Base-by-base conservation (phyloP, 2,113 vertebrate species). In the Xyrauchen texanus region DNA sequence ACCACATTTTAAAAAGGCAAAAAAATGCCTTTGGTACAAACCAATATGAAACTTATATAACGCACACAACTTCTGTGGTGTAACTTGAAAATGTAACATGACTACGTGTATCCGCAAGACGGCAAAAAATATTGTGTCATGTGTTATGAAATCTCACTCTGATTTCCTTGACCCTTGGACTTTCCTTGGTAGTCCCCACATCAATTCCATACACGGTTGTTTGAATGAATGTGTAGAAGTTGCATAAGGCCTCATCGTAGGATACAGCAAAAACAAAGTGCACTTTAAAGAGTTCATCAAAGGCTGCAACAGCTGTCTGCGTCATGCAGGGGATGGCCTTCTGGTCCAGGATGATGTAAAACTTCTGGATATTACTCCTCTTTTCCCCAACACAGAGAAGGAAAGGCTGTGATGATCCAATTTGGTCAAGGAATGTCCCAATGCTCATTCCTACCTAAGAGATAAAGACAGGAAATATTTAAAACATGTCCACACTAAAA, bases 231-330 rank as follows among this genome's bases (percentile, higher is more conserved):
- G 47, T 68, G 66, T 10, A 69, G 67, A 66, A 66, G 63, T 46
- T 66, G 44, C 12, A 66, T 12, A 66, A 66, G 42, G 63, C 44
- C 63, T 66, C 63, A 46, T 46, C 63, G 0, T 66, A 15, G 53
- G 53, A 57, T 57, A 12, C 53, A 57, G 53, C 53, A 58, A 78
- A 78, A 10, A 78, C 49, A 21, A 70, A 79, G 47, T 79, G 67
- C 13, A 15, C 55, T 42, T 79, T 79, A 46, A 79, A 79, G 34
- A 71, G 55, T 55, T 79, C 67, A 51, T 71, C 77, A 51, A 79
- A 79, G 11, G 53, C 77, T 62, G 68, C 55, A 67, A 79, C 5
- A 15, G 67, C 69, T 21, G 77, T 79, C 66, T 64, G 55, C 6
- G 45, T 68, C 68, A 34, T 70, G 68, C 55, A 71, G 11, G 67